phyloP scores from a whole-genome alignment of 2,888 invertebrate genomes.

The Listrodromus nycthemerus region DNA sequence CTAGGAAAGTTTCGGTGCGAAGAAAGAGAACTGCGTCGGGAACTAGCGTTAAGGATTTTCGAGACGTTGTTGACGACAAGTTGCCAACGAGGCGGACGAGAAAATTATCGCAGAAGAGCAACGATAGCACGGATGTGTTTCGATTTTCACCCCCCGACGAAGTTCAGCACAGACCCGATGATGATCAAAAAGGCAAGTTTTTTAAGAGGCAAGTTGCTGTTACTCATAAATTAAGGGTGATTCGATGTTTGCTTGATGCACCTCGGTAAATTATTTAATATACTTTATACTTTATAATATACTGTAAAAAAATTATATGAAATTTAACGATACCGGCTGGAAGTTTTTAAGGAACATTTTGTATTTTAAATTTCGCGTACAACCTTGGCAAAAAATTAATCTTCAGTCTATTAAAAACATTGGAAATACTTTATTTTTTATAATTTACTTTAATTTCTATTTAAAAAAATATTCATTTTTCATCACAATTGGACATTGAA shows the following conservation, averaged over 20 bases:
- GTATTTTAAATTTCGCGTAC: too few species aligned
- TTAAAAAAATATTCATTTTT: too few species aligned
- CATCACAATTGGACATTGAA: too few species aligned
- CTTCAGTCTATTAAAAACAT: too few species aligned
- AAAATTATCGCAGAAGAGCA: slow-evolving; percentile 69
- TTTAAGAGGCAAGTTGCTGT: background rate
- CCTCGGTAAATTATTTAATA: too few species aligned
- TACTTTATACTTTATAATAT: too few species aligned
- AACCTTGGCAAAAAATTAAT: too few species aligned
- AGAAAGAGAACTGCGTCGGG: slow-evolving; percentile 72
- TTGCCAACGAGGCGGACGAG: slow-evolving; percentile 68
- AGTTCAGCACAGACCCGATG: slow-evolving; percentile 65
- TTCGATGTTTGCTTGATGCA: background rate
- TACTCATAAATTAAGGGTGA: background rate
- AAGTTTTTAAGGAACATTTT: too few species aligned
- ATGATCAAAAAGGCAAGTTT: slow-evolving; percentile 67
- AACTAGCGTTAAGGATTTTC: slow-evolving; percentile 23
- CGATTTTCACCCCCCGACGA: slow-evolving; percentile 75
- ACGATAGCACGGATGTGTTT: slow-evolving; percentile 63
- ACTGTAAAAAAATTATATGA: too few species aligned
- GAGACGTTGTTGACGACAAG: background rate
- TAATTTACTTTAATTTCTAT: too few species aligned
- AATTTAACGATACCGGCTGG: too few species aligned
- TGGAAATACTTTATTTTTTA: too few species aligned
- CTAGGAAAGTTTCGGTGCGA: slow-evolving; percentile 64